phyloP scores from a whole-genome alignment of 2,888 invertebrate genomes.

The Tiliacea aurago region DNA sequence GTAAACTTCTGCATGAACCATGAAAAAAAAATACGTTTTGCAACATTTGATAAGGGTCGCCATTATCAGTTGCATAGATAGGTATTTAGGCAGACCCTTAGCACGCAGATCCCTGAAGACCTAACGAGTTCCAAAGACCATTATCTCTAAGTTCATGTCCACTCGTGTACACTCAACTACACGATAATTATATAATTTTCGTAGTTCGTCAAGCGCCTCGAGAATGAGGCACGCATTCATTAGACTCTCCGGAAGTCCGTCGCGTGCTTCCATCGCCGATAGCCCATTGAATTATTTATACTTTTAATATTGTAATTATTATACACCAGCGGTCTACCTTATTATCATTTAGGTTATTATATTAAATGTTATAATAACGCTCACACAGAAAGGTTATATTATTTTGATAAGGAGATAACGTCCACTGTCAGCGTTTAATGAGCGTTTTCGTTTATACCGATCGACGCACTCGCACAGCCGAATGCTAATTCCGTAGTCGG shows the following conservation, averaged over 20 bases:
- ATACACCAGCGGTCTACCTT: conserved; percentile 84
- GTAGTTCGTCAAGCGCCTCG: conserved; percentile 81
- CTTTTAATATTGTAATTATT: conserved; percentile 90
- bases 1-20: too few species aligned
- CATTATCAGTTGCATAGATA: conserved; percentile 10
- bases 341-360: conserved; percentile 89
- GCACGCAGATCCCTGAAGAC: conserved; percentile 38
- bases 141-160: conserved; percentile 64
- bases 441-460: conserved; percentile 72
- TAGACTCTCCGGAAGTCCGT: conserved; percentile 87
- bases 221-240: conserved; percentile 82
- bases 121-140: conserved; percentile 43
- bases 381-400: conserved; percentile 85
- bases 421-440: conserved; percentile 81
- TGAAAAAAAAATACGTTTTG: background rate
- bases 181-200: conserved; percentile 81
- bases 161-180: conserved; percentile 69
- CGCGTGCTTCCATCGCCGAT: conserved; percentile 88
- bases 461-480: conserved; percentile 70
- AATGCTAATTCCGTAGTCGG: conserved; percentile 79
- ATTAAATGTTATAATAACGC: conserved; percentile 88
- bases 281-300: conserved; percentile 90
- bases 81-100: conserved; percentile 25
- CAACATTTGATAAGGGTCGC: background rate
- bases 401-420: conserved; percentile 86